Base-by-base conservation (phyloP, 2,113 vertebrate species). In the Alaudala cheleensis region DNA sequence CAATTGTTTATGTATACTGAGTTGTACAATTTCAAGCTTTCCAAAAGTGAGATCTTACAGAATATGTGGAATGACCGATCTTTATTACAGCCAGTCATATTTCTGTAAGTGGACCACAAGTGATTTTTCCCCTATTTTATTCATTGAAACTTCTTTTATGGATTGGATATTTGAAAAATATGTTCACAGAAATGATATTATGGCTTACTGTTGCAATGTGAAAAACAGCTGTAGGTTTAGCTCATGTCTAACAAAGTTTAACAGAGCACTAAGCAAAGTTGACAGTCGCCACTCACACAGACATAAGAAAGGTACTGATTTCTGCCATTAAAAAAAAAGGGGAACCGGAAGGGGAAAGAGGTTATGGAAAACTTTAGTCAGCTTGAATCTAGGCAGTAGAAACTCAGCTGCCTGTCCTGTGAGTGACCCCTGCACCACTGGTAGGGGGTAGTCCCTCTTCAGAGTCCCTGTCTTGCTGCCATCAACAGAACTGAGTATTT, bases 181-280 rank as follows among this genome's bases (percentile, higher is more conserved):
- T 22, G 71, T 54, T 83, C 73, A 83, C 40, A 65, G 91, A 97
- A 96, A 81, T 40, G 85, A 82, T 53, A 50, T 53, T 90, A 89
- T 94, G 81, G 87, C 25, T 77, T 92, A 84, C 56, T 66, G 74
- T 61, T 73, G 94, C 83, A 81, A 86, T 39, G 81, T 86, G 95
- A 89, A 96, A 88, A 95, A 71, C 70, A 95, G 70, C 47, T 78
- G 87, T 88, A 85, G 7, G 26, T 34, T 66, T 54, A 89, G 53
- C 40, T 85, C 66, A 93, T 3, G 13, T 37, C 37, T 70, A 94
- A 65, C 20, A 3, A 90, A 92, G 58, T 31, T 76, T 45, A 95
- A 86, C 83, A 92, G 83, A 88, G 69, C 14, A 23, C 80, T 88
- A 84, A 91, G 88, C 85, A 50, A 88, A 83, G 80, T 18, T 37